These are phyloP conservation scores for Rattus rattus DNA, from an alignment of 2,113 vertebrate species.

Conservation along the genomic window DNA sequence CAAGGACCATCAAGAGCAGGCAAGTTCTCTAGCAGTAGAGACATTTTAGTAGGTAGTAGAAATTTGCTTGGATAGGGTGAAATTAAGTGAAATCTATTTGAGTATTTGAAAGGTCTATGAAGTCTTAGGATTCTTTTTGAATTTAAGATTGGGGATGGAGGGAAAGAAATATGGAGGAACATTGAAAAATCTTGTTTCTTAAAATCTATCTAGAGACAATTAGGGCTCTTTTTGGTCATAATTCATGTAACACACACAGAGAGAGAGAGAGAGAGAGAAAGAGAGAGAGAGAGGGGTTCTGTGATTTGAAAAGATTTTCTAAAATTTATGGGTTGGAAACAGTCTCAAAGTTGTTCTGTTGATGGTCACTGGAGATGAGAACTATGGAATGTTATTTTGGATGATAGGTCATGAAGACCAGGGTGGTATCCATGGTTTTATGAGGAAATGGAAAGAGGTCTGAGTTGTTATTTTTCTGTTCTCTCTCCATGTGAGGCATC, in stretches of 20 bases:
- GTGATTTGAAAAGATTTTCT: background rate
- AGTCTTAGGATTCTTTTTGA: conserved; percentile 39
- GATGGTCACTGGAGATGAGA: background rate
- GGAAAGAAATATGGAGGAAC: background rate
- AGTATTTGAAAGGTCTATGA: conserved; percentile 11
- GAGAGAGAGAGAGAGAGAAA: too few species aligned
- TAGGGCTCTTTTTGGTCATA: background rate
- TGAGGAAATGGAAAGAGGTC: background rate
- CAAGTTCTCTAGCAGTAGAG: background rate
- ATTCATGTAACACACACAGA: background rate
- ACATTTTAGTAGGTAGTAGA: conserved; percentile 16
- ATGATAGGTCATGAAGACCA: background rate
- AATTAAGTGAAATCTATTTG: conserved; percentile 7
- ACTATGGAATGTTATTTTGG: background rate
- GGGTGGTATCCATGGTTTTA: background rate
- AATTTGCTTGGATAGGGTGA: background rate
- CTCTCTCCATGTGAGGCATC: background rate
- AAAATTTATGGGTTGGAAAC: background rate
- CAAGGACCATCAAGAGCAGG: background rate
- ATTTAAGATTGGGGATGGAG: conserved; percentile 7
- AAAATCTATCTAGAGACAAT: background rate
- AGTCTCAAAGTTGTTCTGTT: background rate
- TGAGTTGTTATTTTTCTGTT: accelerated
- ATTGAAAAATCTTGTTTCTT: conserved; percentile 34
- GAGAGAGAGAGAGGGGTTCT: background rate